Percentiles rank a stretch among this genome's conserved stretches.
These are phyloP conservation scores for Falco peregrinus DNA, from an alignment of 2,797 vertebrate genomes.

Conservation along the genomic window DNA sequence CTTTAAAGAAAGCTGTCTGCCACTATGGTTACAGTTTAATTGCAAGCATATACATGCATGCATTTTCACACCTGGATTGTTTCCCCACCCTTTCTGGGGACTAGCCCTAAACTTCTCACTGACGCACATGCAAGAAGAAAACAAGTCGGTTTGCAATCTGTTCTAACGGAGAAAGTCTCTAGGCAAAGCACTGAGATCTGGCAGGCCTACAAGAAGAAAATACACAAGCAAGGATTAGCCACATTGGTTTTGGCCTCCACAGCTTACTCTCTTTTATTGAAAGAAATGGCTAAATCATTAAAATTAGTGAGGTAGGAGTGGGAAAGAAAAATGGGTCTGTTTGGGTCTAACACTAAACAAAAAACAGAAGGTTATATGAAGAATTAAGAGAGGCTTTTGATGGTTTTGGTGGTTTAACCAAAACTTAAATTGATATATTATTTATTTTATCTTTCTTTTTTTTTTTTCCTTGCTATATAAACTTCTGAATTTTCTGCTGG, in stretches of 20 bases:
- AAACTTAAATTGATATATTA: neutral
- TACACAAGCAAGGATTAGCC: conserved; percentile 3
- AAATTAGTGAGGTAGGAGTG: neutral
- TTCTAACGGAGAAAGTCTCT: neutral
- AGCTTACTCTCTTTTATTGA: neutral
- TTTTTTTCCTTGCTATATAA: neutral
- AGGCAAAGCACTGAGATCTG: conserved; percentile 26
- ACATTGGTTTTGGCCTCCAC: neutral
- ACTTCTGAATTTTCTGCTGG: neutral
- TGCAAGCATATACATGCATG: conserved; percentile 59
- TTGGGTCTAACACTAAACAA: neutral
- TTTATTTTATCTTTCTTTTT: fast-evolving
- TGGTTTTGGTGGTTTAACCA: neutral
- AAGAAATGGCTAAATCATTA: neutral
- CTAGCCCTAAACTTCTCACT: conserved; percentile 22
- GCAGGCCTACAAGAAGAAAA: conserved; percentile 37
- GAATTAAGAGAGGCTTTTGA: neutral
- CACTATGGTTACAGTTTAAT: conserved; percentile 79
- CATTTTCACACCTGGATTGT: conserved; percentile 65
- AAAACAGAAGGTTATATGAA: neutral
- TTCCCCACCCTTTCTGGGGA: conserved; percentile 50
- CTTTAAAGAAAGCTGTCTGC: neutral
- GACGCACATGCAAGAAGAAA: conserved; percentile 33
- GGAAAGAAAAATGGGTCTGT: neutral
- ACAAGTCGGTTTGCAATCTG: conserved; percentile 27